A percentile compares a stretch with the other conserved stretches of the same genome.
phyloP scores from a whole-genome alignment of 2,113 vertebrate genomes.

The Seriola dumerili region DNA sequence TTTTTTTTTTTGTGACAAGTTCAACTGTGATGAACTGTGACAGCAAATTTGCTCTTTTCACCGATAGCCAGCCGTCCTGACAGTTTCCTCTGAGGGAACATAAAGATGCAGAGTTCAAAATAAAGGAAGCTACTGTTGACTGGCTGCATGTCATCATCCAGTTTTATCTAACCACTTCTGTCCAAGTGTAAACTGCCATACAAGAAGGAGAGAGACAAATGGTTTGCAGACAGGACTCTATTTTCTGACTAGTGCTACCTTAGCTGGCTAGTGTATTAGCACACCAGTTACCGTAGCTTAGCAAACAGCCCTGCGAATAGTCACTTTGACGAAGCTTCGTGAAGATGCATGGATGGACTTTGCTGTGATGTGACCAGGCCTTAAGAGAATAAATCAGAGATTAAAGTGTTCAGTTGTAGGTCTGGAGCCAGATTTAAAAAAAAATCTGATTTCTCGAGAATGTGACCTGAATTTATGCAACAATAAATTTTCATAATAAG shows the following conservation, averaged over 20 bases:
- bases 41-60: not conserved
- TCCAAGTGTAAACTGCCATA: not conserved
- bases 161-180: not conserved
- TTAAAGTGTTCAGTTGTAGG: too few species aligned
- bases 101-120: not conserved
- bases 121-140: not conserved
- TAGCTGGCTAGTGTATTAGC: not conserved
- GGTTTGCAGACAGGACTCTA: not conserved
- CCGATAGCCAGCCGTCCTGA: not conserved
- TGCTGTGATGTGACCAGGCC: not conserved
- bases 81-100: not conserved
- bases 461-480: not conserved
- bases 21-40: not conserved
- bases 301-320: not conserved
- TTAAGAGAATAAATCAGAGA: not conserved
- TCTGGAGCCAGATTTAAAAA: too few species aligned
- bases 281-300: not conserved
- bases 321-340: not conserved
- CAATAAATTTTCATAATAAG: not conserved
- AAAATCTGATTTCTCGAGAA: not conserved
- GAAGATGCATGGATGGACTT: not conserved
- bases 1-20: not conserved
- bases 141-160: not conserved
- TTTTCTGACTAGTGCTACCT: not conserved
- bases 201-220: not conserved